Percentiles rank a stretch among this genome's conserved stretches.
Evolutionary conservation across 1,140 invertebrate genomes (phyloP).

Genomic region (Drosophila bipectinata): DNA sequence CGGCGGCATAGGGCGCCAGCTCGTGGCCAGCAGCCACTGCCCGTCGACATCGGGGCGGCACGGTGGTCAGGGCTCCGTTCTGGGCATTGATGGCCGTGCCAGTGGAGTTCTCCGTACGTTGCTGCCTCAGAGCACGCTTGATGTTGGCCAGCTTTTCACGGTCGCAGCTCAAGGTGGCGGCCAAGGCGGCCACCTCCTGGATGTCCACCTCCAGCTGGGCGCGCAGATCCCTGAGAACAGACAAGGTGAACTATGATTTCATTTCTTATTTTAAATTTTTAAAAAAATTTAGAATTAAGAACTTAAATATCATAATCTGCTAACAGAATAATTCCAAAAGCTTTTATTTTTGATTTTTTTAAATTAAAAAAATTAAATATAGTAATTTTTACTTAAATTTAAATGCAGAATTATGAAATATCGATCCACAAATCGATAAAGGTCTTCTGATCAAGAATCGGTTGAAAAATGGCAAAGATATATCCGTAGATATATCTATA

Average conservation of each 20-base stretch:
- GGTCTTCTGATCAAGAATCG: no score
- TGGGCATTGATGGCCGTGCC: slow-evolving; percentile 46
- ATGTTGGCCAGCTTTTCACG: slow-evolving; percentile 79
- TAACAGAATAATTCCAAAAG: no score
- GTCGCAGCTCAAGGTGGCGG: slow-evolving; percentile 75
- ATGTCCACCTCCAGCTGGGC: slow-evolving; percentile 93
- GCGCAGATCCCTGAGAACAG: slow-evolving; percentile 90
- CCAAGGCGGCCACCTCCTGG: slow-evolving; percentile 79
- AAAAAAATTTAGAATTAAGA: no score
- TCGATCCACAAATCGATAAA: no score
- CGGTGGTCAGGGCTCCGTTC: slow-evolving; percentile 85
- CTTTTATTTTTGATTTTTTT: no score
- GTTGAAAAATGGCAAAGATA: no score
- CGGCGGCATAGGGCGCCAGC: slow-evolving; percentile 60
- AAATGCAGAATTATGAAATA: no score
- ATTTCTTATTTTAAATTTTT: no score
- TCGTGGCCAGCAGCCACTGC: slow-evolving; percentile 59
- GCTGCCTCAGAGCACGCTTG: slow-evolving; percentile 56
- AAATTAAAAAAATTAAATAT: no score
- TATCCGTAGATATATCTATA: no score
- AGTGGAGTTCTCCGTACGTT: slow-evolving; percentile 25
- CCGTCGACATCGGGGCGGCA: slow-evolving; percentile 69
- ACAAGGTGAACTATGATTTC: neutral
- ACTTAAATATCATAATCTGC: no score
- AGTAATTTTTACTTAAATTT: no score